Conservation (phyloP, 2,888 invertebrate species). For the Andrena bicolor region DNA sequence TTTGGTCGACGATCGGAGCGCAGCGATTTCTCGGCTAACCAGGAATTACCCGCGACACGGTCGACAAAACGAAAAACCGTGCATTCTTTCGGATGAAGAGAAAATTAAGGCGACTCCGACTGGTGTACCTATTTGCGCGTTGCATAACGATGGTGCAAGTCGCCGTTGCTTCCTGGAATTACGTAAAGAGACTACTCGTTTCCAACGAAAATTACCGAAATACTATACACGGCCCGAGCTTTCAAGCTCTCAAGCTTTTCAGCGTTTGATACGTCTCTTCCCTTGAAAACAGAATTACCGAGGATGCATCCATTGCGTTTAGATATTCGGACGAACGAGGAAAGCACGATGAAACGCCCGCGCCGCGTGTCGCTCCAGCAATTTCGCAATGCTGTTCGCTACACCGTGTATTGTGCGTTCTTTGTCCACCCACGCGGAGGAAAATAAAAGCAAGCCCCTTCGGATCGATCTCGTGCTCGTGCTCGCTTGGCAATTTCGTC, state of each 20-base stretch:
- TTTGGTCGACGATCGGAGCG: background rate
- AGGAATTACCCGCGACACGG: background rate
- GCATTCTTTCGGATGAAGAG: background rate
- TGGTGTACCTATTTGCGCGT: constrained; percentile 19
- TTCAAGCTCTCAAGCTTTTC: background rate
- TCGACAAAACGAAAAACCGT: background rate
- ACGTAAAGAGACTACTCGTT: background rate
- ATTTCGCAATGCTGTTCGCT: constrained; percentile 38
- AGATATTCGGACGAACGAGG: background rate
- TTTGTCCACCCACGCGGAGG: constrained; percentile 42
- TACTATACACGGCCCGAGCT: background rate
- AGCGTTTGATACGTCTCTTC: background rate
- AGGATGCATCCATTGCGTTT: too few relatives aligned
- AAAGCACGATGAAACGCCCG: constrained; percentile 37
- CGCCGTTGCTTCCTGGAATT: constrained; percentile 31
- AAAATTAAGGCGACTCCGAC: background rate
- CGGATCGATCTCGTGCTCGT: background rate
- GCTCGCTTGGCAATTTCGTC: constrained; percentile 3
- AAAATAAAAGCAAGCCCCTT: constrained; percentile 6
- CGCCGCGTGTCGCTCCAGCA: constrained; percentile 20
- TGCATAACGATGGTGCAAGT: constrained; percentile 43
- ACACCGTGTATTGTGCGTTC: constrained; percentile 32
- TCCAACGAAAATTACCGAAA: constrained; percentile 14
- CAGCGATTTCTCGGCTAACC: background rate
- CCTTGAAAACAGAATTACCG: background rate